Percentiles rank a stretch among this genome's conserved stretches.
Conservation (phyloP, 2,113 vertebrate species). For the Helogale parvula region DNA sequence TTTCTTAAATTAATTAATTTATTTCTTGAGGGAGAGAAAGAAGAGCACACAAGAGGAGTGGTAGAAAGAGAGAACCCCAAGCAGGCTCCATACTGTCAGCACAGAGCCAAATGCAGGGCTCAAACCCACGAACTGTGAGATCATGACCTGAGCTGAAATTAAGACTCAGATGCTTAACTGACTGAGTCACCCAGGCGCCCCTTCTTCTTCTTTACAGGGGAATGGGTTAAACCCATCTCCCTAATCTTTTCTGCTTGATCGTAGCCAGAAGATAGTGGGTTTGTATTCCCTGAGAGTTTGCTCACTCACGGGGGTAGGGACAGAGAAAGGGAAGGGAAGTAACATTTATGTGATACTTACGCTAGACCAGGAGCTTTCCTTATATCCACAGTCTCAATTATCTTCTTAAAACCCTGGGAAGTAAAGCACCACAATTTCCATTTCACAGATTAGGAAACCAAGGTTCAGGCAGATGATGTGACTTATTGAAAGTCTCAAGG, state of each 20-base stretch:
- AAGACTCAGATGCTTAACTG: not conserved
- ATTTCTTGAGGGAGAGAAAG: not conserved
- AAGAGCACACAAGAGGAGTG: not conserved
- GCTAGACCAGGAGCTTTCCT: not conserved
- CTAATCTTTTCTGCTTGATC: constrained; percentile 28
- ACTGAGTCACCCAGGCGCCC: not conserved
- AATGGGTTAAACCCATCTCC: not conserved
- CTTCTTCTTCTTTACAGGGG: not conserved
- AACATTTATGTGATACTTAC: not conserved
- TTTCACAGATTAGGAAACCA: constrained; percentile 15
- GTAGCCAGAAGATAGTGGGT: not conserved
- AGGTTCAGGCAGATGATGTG: not conserved
- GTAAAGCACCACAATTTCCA: not conserved
- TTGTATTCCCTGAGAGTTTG: constrained; percentile 30
- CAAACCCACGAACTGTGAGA: not conserved
- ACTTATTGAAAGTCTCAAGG: not conserved
- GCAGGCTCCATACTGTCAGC: not conserved
- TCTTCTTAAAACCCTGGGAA: not conserved
- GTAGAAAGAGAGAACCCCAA: not conserved
- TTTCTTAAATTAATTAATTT: not conserved
- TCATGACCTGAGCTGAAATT: not conserved
- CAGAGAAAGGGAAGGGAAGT: not conserved
- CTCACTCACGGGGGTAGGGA: not conserved
- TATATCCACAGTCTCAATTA: not conserved
- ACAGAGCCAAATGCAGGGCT: not conserved